phyloP scores from a whole-genome alignment of 2,888 invertebrate genomes.

The Heliconius erato region DNA sequence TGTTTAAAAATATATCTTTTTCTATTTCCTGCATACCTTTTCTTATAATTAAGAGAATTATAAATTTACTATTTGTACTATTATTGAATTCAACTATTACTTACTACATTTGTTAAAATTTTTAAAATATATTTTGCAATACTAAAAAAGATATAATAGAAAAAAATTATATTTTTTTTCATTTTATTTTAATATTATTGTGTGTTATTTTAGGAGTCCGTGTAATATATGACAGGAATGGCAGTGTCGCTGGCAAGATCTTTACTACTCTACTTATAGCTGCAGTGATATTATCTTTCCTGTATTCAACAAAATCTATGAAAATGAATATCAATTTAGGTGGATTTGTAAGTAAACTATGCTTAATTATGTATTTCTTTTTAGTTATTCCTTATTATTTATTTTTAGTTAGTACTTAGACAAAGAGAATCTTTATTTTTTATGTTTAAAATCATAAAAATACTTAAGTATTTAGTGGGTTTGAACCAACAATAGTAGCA shows the following conservation, averaged over 20 bases:
- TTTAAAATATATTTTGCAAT: not conserved
- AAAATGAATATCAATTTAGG: slow-evolving; percentile 89
- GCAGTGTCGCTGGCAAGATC: slow-evolving; percentile 90
- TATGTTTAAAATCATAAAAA: too few species aligned
- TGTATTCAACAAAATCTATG: slow-evolving; percentile 88
- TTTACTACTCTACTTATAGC: slow-evolving; percentile 89
- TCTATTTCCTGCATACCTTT: not conserved
- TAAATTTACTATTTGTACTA: not conserved
- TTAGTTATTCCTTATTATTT: too few species aligned
- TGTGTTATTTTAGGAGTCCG: slow-evolving; percentile 86
- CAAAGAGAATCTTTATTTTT: too few species aligned
- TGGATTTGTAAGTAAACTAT: slow-evolving; percentile 89
- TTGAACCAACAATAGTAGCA: too few species aligned
- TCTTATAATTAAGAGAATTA: not conserved
- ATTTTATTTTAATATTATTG: not conserved
- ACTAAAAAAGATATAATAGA: not conserved
- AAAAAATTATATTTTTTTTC: not conserved
- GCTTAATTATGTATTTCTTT: too few species aligned
- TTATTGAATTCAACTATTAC: too few species aligned
- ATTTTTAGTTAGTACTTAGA: too few species aligned
- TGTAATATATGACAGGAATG: slow-evolving; percentile 93
- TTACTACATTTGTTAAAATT: not conserved
- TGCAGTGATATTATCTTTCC: slow-evolving; percentile 88
- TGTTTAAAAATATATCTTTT: not conserved
- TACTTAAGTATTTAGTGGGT: too few species aligned